These are phyloP conservation scores for Dryoscopus gambensis DNA, from an alignment of 2,113 vertebrate species.

Conservation along the genomic window DNA sequence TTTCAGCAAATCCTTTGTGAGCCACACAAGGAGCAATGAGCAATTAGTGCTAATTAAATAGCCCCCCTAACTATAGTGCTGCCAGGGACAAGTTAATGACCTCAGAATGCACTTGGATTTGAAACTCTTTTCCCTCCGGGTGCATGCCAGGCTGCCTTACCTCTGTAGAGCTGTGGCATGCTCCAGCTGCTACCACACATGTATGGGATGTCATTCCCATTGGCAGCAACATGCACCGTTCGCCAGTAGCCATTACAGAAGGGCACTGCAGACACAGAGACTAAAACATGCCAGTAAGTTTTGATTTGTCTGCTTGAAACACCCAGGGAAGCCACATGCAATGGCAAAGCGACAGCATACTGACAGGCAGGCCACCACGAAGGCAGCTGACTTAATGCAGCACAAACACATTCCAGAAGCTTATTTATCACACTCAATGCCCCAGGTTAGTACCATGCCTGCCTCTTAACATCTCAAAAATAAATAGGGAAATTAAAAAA, in stretches of 20 bases:
- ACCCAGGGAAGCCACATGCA: neutral
- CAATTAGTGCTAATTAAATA: constrained; percentile 70
- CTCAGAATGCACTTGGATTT: constrained; percentile 42
- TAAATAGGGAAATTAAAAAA: neutral
- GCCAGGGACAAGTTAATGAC: constrained; percentile 38
- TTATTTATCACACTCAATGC: neutral
- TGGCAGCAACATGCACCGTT: neutral
- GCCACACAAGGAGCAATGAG: constrained; percentile 24
- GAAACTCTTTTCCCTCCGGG: neutral
- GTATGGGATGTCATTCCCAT: neutral
- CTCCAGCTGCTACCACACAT: constrained; percentile 37
- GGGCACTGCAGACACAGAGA: neutral
- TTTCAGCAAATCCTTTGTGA: constrained; percentile 53
- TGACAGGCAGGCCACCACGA: neutral
- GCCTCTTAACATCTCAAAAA: neutral
- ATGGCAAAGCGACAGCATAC: neutral
- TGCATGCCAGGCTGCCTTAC: neutral
- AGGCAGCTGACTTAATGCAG: neutral
- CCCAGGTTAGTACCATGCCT: neutral
- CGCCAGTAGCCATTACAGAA: neutral
- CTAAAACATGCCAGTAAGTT: neutral
- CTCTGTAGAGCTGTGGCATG: constrained; percentile 6
- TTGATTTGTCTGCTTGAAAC: neutral
- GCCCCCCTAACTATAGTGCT: neutral
- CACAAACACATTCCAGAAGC: neutral